phyloP scores from a whole-genome alignment of 1,140 invertebrate species.

The Hycleus cichorii region DNA sequence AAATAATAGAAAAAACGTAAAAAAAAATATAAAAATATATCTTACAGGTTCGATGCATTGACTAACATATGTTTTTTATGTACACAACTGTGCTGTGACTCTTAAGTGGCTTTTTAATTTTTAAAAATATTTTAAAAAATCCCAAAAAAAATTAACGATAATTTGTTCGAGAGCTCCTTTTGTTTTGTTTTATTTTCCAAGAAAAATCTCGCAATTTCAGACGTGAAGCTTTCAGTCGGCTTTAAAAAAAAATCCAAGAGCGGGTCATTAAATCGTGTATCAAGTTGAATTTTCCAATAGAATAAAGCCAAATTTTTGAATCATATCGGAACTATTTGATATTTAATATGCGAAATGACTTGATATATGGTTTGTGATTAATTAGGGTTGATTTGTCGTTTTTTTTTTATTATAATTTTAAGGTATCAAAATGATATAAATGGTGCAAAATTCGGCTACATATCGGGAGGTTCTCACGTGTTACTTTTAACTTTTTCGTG shows the following conservation, averaged over 20 bases:
- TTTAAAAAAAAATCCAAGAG: constrained; percentile 14
- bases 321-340: constrained; percentile 25
- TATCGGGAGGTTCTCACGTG: constrained; percentile 21
- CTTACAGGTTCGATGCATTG: constrained; percentile 23
- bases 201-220: too few relatives aligned
- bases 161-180: background rate
- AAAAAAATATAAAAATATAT: too few relatives aligned
- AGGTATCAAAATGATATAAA: constrained; percentile 12
- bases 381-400: too few relatives aligned
- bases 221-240: constrained; percentile 25
- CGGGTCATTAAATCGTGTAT: constrained; percentile 7
- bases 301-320: background rate
- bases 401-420: too few relatives aligned
- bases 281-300: constrained; percentile 3
- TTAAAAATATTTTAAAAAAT: constrained; percentile 40
- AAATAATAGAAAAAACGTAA: too few relatives aligned
- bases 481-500: constrained; percentile 15
- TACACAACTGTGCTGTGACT: constrained; percentile 45
- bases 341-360: background rate
- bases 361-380: background rate
- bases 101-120: constrained; percentile 45
- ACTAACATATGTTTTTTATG: constrained; percentile 32
- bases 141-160: constrained; percentile 30
- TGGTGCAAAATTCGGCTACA: constrained; percentile 33
- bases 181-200: too few relatives aligned